Conservation (phyloP, 2,113 vertebrate genomes). For the Etia nguti region DNA sequence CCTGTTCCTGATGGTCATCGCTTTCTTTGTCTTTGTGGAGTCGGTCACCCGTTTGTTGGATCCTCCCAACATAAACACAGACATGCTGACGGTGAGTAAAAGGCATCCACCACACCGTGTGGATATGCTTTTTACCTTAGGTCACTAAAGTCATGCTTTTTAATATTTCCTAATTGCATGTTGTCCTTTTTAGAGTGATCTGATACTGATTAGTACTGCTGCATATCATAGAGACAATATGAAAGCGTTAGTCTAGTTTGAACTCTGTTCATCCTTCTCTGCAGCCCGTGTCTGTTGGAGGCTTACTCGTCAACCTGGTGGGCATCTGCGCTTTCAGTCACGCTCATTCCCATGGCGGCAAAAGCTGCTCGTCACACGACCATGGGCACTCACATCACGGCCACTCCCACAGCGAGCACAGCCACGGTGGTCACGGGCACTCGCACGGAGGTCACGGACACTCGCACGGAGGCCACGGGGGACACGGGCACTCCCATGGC, state of each 20-base stretch:
- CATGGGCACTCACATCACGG: constrained; percentile 76
- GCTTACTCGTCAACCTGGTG: constrained; percentile 93
- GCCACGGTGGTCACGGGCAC: constrained; percentile 77
- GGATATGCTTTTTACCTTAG: neutral
- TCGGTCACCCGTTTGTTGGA: constrained; percentile 88
- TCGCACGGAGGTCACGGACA: constrained; percentile 80
- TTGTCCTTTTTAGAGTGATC: neutral
- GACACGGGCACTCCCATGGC: constrained; percentile 66
- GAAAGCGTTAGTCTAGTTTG: neutral
- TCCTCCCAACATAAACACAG: constrained; percentile 96
- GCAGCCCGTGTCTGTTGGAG: constrained; percentile 95
- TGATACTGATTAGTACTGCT: neutral
- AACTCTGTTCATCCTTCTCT: neutral
- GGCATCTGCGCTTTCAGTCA: constrained; percentile 99
- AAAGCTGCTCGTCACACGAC: constrained; percentile 80
- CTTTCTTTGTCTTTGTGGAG: constrained; percentile 96
- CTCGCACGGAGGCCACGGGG: constrained; percentile 40
- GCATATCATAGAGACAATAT: neutral
- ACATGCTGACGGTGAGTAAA: constrained; percentile 93
- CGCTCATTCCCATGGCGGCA: constrained; percentile 79
- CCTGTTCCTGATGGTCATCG: constrained; percentile 96
- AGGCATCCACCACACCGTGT: neutral
- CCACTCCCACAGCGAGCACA: constrained; percentile 60
- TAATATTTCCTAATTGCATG: neutral
- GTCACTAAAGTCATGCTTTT: neutral